A percentile compares a stretch with the other conserved stretches of the same genome.
Evolutionary conservation across 2,797 vertebrate species (phyloP).

Genomic region (Falco rusticolus): DNA sequence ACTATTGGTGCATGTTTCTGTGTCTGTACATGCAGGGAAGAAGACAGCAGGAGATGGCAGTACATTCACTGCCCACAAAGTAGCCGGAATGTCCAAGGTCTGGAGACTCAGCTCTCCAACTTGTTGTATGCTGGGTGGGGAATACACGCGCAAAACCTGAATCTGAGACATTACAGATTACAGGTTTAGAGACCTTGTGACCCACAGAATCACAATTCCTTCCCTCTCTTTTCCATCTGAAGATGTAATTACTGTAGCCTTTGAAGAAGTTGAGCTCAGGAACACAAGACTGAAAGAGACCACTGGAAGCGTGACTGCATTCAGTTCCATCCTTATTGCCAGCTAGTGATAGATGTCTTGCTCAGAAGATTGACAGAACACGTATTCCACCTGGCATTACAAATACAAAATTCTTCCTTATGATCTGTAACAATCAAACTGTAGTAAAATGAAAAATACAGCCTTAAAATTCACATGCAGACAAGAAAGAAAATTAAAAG

Average conservation of each 20-base stretch:
- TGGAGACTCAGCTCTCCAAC: not conserved
- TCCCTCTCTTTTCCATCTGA: not conserved
- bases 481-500: not conserved
- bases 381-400: not conserved
- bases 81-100: not conserved
- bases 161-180: not conserved
- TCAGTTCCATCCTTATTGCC: not conserved
- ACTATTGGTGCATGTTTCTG: fast-evolving
- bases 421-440: not conserved
- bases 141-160: not conserved
- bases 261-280: not conserved
- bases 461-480: not conserved
- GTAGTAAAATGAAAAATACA: not conserved
- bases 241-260: not conserved
- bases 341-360: not conserved
- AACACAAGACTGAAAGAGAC: not conserved
- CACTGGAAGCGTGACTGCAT: not conserved
- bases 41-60: not conserved
- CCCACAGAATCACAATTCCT: not conserved
- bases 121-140: not conserved
- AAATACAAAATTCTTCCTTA: not conserved
- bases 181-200: not conserved
- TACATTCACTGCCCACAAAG: not conserved
- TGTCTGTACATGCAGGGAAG: not conserved
- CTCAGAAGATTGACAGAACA: not conserved